Evolutionary conservation across 64 coral and sea anemone species (phyloP), one percentile per base, ranked within the genome.

Genomic region (Montipora efflorescens): DNA sequence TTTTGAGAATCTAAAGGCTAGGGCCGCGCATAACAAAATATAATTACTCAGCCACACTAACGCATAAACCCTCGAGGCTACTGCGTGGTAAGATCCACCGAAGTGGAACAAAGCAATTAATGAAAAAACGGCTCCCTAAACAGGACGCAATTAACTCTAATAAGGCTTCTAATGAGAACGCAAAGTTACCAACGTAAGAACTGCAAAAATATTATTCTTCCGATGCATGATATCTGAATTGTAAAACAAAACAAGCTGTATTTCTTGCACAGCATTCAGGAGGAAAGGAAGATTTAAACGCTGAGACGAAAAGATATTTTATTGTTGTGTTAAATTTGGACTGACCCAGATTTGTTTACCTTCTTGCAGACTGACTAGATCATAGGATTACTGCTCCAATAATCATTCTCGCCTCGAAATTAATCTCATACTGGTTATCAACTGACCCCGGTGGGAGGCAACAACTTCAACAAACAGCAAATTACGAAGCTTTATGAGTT

Each of bases 101-200:
- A 85, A 22, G 45, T 85, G 82, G 82, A 85, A 85, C 82, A 49
- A 19, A 7, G 7, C 5, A 69, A 71, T 49, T 49, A 85, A 49
- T 50, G 19, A 71, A 64, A 71, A 64, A 62, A 50, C 2, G 15
- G 2, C n/a, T 5, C 11, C 14, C 9, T 36, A 1, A 23, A 19
- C 66, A 13, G 36, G 18, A 55, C 52, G 10, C 52, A 55, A 55
- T 5, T 55, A 5, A 55, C 10, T 55, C 5, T 7, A 55, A 55
- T 2, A 0, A 36, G 36, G 1, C 36, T 83, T 67, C 67, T 83
- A 83, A 83, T 67, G 52, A 55, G 10, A 46, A 48, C 46, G 48
- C 48, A 78, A 36, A 36, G 36, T 36, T 36, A 36, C 36, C 36
- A 36, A 36, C 1, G 47, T 77, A 23, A 82, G 64, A 82, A 22